Base-by-base conservation (phyloP, 1,140 invertebrate species). In the Papilio helenus region DNA sequence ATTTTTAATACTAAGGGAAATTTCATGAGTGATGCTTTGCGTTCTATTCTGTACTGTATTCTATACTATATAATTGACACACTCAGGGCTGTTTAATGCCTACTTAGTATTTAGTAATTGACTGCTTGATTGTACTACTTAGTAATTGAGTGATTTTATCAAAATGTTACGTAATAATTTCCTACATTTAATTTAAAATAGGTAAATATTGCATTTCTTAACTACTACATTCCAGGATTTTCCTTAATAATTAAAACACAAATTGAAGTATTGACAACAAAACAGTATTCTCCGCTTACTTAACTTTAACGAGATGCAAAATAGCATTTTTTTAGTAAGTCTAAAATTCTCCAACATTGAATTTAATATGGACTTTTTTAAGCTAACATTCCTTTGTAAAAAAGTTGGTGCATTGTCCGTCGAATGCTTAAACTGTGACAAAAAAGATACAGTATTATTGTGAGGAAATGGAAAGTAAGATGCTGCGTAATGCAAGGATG, bases 401-500 rank as follows among this genome's bases (percentile, higher is more conserved):
- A 76, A 34, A 58, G 18, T 3, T 16, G 26, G 14, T 10, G 14
- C 73, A 76, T 51, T 34, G 29, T 51, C 14, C 46, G 29, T 76
- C 26, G 49, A 76, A 76, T 76, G 10, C 46, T 23, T 76, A 55
- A 76, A 49, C 51, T 55, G 23, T 29, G 46, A 51, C 23, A 76
- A 87, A 85, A 87, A 89, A 87, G 72, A 80, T 74, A 86, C 90
- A 88, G 86, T 91, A 86, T 90, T 90, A 81, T 80, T 76, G 86
- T 81, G 86, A 90, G 88, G 88, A 92, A 91, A 92, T 86, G 84
- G 89, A 91, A 89, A 92, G 90, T 89, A 87, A 86, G 79, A 88
- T 87, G 76, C 84, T 79, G 88, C 87, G 88, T 90, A 90, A 91
- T 88, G 88, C 89, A 87, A 90, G 86, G 85, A 88, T 87, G 85